Evolutionary conservation across 2,888 invertebrate species (phyloP), one percentile per base, ranked within the genome.

Genomic region (Scaptomyza flava): DNA sequence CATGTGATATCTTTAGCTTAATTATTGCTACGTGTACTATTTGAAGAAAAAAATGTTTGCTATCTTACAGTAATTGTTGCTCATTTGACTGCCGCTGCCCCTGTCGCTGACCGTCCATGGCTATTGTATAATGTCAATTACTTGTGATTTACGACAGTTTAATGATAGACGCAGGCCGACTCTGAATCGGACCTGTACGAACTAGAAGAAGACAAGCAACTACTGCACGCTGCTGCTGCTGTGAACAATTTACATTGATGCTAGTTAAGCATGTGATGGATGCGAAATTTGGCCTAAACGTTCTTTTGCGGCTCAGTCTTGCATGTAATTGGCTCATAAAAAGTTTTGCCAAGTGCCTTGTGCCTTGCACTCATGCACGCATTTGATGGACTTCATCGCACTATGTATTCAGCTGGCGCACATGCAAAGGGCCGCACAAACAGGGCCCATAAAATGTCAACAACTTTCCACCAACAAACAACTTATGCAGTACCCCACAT

Each of bases 61-160:
- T 68, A 78, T 72, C 84, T 84, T 61, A 59, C 50, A 71, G 79
- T 87, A 82, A 82, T 82, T 87, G 86, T 70, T 82, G 79, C 81
- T 70, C 70, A 82, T 87, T 84, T 82, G 81, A 70, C 70, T 79
- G 76, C 46, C 48, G 20, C 54, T 42, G 23, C 5, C 23, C 65
- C 43, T 52, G 46, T 61, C 51, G 1, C 2, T 30, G 50, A 50
- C 41, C 34, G 45, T 51, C 11, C 67, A 53, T 69, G 68, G 59
- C 53, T 71, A 81, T 81, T 84, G 85, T 84, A 77, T 89, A 87
- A 89, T 87, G 85, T 79, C 85, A 86, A 89, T 89, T 89, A 89
- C 85, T 89, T 87, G 85, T 84, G 89, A 86, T 89, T 87, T 89
- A 86, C 88, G 83, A 88, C 88, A 86, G 59, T 76, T 86, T 84